These are phyloP conservation scores for Nemotelus pantherinus DNA, from an alignment of 2,888 invertebrate species.

Conservation along the genomic window DNA sequence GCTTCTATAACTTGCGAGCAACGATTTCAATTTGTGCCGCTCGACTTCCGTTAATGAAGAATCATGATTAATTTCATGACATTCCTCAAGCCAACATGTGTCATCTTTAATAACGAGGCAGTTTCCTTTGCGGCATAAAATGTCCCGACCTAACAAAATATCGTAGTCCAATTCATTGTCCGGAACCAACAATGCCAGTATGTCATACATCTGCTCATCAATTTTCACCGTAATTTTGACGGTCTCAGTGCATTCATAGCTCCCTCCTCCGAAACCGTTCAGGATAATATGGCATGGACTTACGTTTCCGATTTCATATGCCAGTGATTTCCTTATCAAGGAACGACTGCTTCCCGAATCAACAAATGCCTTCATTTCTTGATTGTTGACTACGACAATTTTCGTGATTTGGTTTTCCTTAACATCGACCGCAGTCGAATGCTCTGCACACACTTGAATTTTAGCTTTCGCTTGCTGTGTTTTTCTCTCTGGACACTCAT, in stretches of 20 bases:
- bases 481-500: background rate
- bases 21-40: background rate
- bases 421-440: too few species aligned
- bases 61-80: background rate
- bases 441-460: too few species aligned
- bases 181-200: slow-evolving; percentile 44
- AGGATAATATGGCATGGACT: background rate
- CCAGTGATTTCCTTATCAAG: background rate
- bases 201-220: slow-evolving; percentile 39
- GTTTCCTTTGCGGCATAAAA: background rate
- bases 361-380: too few species aligned
- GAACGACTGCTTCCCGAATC: slow-evolving; percentile 7
- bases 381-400: too few species aligned
- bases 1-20: background rate
- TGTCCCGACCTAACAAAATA: background rate
- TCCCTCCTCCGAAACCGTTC: slow-evolving; percentile 13
- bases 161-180: slow-evolving; percentile 30
- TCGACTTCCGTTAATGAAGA: background rate
- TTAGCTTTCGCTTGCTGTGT: background rate
- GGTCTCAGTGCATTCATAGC: slow-evolving; percentile 42
- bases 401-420: too few species aligned
- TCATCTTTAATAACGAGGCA: background rate
- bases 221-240: slow-evolving; percentile 42
- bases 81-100: background rate
- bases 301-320: background rate